Evolutionary conservation across 1,140 invertebrate species (phyloP), one percentile per base, ranked within the genome.

Genomic region (Drosophila leontia): DNA sequence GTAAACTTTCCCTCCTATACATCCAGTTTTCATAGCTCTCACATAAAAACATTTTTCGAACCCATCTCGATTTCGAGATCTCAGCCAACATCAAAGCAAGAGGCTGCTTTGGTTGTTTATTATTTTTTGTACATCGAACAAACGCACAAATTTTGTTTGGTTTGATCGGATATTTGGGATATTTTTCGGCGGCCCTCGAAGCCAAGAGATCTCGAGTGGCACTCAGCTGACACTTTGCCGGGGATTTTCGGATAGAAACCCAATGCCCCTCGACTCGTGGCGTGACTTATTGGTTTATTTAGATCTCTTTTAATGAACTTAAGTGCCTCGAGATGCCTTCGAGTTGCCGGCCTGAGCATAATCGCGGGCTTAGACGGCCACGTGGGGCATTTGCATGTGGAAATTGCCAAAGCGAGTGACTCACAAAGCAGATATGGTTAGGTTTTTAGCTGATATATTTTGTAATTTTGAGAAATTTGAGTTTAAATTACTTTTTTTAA

Each of bases 261-360:
- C 79, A 87, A 87, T 87, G 85, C 60, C 83, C 71, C 71, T 60
- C 67, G 82, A 86, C 82, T 86, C 82, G 83, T 86, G 83, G 83
- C 84, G 84, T 87, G 83, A 87, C 83, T 84, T 88, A 88, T 88
- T 88, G 84, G 84, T 88, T 90, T 88, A 88, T 87, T 87, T 84
- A 84, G 83, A 88, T 87, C 83, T 87, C 85, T 80, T 88, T 88
- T 88, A 87, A 87, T 87, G 83, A 87, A 87, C 75, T 87, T 83
- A 80, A 87, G 84, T 87, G 77, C 60, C 69, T 74, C 63, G 63
- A 87, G 78, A 86, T 86, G 82, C 82, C 80, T 63, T 63, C 50
- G 61, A 55, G 61, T 56, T 37, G 61, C 35, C 50, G 37, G 35
- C 53, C 53, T 39, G 79, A 87, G 75, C 83, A 86, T 77, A 86